Conservation (phyloP, 2,113 vertebrate genomes). For the Gallinago paraguaiae region DNA sequence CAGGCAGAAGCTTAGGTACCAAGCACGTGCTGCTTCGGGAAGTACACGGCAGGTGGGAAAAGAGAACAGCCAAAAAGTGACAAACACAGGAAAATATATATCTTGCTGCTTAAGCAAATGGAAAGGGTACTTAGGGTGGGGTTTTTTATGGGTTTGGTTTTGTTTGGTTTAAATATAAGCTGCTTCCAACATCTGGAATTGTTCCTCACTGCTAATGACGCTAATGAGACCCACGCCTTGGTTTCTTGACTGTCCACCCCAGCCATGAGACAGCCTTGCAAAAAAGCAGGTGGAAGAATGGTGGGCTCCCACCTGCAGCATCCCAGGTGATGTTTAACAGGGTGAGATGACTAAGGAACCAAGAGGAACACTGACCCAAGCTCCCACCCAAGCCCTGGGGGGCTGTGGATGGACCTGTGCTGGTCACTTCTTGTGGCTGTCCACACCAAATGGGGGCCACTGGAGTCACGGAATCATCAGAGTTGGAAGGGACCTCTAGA, state of each 20-base stretch:
- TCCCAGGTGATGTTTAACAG: rapidly evolving
- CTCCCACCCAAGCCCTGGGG: background rate
- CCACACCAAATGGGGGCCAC: background rate
- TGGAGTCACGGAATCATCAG: too few species aligned
- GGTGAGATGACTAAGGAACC: background rate
- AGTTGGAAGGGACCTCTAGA: too few species aligned
- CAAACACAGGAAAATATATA: background rate
- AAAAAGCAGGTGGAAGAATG: background rate
- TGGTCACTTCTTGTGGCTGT: background rate
- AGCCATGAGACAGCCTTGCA: background rate
- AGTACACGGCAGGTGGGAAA: background rate
- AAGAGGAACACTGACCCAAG: background rate
- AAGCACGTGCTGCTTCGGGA: background rate
- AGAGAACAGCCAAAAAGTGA: background rate
- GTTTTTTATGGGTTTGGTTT: background rate
- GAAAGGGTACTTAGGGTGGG: background rate
- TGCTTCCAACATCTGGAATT: background rate
- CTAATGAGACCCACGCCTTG: background rate
- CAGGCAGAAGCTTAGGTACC: background rate
- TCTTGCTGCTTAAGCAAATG: background rate
- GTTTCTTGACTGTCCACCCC: background rate
- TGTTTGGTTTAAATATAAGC: background rate
- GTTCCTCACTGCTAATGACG: background rate
- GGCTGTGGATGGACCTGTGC: background rate
- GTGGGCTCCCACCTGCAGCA: background rate